Evolutionary conservation across 2,888 invertebrate species (phyloP).

Genomic region (Aplocera efformata): DNA sequence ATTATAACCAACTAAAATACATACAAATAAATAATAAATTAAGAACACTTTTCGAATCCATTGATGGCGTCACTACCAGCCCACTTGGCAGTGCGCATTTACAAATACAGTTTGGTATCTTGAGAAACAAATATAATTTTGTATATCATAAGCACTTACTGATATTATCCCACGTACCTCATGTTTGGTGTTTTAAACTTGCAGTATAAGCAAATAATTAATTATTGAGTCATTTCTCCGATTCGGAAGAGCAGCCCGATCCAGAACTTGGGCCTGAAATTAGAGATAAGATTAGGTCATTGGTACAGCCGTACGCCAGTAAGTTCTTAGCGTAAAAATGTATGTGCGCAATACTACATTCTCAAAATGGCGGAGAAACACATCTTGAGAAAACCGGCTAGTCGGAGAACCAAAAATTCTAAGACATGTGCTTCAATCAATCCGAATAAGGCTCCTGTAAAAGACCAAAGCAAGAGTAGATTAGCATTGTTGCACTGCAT

Average conservation of each 20-base stretch:
- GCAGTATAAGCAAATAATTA: constrained; percentile 27
- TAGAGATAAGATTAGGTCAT: too few relatives aligned
- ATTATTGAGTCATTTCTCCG: constrained; percentile 62
- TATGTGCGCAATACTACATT: too few relatives aligned
- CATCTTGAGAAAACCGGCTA: too few relatives aligned
- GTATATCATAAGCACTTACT: constrained; percentile 29
- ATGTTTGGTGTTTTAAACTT: constrained; percentile 37
- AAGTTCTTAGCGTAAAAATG: too few relatives aligned
- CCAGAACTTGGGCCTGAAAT: constrained; percentile 80
- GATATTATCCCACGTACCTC: constrained; percentile 25
- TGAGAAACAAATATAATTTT: neutral
- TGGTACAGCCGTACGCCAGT: too few relatives aligned
- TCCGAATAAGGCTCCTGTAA: too few relatives aligned
- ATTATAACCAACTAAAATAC: constrained; percentile 17
- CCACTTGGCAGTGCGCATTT: constrained; percentile 5
- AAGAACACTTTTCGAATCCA: constrained; percentile 1
- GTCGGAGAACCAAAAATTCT: too few relatives aligned
- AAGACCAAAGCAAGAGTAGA: too few relatives aligned
- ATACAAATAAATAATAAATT: constrained; percentile 7
- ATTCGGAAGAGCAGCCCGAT: constrained; percentile 82
- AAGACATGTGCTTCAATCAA: too few relatives aligned
- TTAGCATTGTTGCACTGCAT: too few relatives aligned
- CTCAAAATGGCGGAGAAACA: too few relatives aligned
- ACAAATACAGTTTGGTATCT: constrained; percentile 1
- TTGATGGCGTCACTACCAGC: neutral